Percentiles rank a stretch among this genome's conserved stretches.
Evolutionary conservation across 2,113 vertebrate genomes (phyloP).

Genomic region (Engraulis encrasicolus): DNA sequence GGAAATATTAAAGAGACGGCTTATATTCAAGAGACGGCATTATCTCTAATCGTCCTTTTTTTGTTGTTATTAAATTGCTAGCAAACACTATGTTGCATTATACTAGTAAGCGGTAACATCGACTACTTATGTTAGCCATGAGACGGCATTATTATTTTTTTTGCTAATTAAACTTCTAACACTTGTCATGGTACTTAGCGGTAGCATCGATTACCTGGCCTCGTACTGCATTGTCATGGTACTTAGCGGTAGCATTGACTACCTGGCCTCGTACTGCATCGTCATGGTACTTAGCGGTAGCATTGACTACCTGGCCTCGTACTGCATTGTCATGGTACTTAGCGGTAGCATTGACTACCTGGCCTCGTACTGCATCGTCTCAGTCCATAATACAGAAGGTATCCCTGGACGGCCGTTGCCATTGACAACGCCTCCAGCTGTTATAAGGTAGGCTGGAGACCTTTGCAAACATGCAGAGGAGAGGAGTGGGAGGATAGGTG

Average conservation of each 20-base stretch:
- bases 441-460: conserved; percentile 60
- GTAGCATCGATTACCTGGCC: not conserved
- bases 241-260: too few relatives aligned
- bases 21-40: too few relatives aligned
- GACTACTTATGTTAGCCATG: too few relatives aligned
- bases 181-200: too few relatives aligned
- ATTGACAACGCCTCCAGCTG: conserved; percentile 46
- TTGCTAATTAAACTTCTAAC: too few relatives aligned
- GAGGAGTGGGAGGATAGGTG: conserved; percentile 48
- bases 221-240: conserved; percentile 52
- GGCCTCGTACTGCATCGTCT: conserved; percentile 58
- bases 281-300: conserved; percentile 35
- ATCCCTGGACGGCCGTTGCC: conserved; percentile 52
- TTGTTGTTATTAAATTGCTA: too few relatives aligned
- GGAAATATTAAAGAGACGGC: too few relatives aligned
- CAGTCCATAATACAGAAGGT: conserved; percentile 58
- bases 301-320: conserved; percentile 54
- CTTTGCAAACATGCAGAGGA: conserved; percentile 41
- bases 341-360: conserved; percentile 32
- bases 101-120: too few relatives aligned
- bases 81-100: too few relatives aligned
- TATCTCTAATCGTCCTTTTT: too few relatives aligned
- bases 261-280: conserved; percentile 41
- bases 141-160: too few relatives aligned
- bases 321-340: conserved; percentile 59